These are phyloP conservation scores for Campoletis sonorensis DNA, from an alignment of 1,140 invertebrate genomes.

Conservation along the genomic window DNA sequence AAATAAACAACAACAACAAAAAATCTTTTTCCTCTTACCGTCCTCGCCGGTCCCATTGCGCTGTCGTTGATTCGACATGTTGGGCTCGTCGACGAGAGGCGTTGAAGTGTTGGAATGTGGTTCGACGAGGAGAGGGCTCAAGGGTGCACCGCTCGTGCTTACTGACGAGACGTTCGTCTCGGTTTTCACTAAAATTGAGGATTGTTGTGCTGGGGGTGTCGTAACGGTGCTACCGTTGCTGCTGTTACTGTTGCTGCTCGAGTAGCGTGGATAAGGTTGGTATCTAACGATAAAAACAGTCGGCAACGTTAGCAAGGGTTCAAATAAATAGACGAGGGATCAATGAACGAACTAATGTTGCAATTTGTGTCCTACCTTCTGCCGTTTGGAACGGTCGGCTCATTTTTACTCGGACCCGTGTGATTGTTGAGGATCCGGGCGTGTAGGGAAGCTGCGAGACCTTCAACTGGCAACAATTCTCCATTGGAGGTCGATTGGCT, in stretches of 20 bases:
- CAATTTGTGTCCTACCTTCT: slow-evolving; percentile 59
- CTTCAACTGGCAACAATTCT: slow-evolving; percentile 77
- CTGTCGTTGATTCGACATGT: slow-evolving; percentile 70
- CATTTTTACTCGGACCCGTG: slow-evolving; percentile 63
- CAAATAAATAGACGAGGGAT: no score
- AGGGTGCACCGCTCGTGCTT: slow-evolving; percentile 73
- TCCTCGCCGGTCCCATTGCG: slow-evolving; percentile 71
- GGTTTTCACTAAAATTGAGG: slow-evolving; percentile 66
- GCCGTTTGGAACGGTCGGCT: slow-evolving; percentile 55
- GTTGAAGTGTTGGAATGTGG: slow-evolving; percentile 81
- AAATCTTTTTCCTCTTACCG: slow-evolving; percentile 64
- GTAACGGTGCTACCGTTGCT: slow-evolving; percentile 61
- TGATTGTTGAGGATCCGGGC: slow-evolving; percentile 83
- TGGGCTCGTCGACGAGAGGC: slow-evolving; percentile 80
- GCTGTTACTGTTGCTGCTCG: slow-evolving; percentile 60
- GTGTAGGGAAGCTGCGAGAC: slow-evolving; percentile 88
- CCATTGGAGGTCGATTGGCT: slow-evolving; percentile 65
- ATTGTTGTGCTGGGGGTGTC: slow-evolving; percentile 50
- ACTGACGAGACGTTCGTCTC: slow-evolving; percentile 71
- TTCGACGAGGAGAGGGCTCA: slow-evolving; percentile 74
- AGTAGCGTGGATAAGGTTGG: slow-evolving; percentile 71
- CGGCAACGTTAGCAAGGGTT: no score
- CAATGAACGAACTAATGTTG: no score
- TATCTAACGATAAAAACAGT: slow-evolving; percentile 60
- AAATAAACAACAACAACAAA: no score